Base-by-base conservation (phyloP, 1,140 invertebrate genomes). In the Apis cerana region DNA sequence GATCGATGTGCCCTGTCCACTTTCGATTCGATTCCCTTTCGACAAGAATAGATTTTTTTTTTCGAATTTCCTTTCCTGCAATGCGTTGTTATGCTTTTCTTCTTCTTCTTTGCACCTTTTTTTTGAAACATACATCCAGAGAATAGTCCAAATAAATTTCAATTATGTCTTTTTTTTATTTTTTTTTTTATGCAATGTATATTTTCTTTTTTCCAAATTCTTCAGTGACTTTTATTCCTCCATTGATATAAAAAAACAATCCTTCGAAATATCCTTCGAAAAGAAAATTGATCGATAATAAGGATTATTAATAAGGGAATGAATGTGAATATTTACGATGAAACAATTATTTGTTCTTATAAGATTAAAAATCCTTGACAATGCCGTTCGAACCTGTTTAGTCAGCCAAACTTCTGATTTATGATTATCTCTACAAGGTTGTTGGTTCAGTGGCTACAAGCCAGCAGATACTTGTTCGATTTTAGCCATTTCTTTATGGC, bases 331-430 rank as follows among this genome's bases (percentile, higher is more conserved):
- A 2, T 43, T 19, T 43, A 27, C 9, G 64, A 13, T 21, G n/a
- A 23, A 7, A 9, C 17, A n/a, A 7, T 8, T 13, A n/a, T 12
- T 1, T 4, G 54, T 2, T 21, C 21, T 11, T 11, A 17, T 17
- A n/a, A n/a, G 15, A 21, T 74, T 74, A 59, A 75, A 75, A 75
- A 61, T 75, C 56, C 21, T 27, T 33, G 58, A 48, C 33, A 54
- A 61, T 19, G 58, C 58, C 11, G 21, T 61, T n/a, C 10, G 8
- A 5, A 4, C 19, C n/a, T 48, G 21, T 23, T 48, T 10, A 4
- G 8, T 48, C 17, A 62, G 58, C 15, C n/a, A n/a, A 19, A 71
- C 19, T 5, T 54, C n/a, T 61, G n/a, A 61, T 43, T 17, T 61
- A 75, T n/a, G 58, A 61, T 61, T 75, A 50, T 75, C 33, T 59